These are phyloP conservation scores for Trimorus sp. DNA, from an alignment of 2,888 invertebrate genomes.

Conservation along the genomic window DNA sequence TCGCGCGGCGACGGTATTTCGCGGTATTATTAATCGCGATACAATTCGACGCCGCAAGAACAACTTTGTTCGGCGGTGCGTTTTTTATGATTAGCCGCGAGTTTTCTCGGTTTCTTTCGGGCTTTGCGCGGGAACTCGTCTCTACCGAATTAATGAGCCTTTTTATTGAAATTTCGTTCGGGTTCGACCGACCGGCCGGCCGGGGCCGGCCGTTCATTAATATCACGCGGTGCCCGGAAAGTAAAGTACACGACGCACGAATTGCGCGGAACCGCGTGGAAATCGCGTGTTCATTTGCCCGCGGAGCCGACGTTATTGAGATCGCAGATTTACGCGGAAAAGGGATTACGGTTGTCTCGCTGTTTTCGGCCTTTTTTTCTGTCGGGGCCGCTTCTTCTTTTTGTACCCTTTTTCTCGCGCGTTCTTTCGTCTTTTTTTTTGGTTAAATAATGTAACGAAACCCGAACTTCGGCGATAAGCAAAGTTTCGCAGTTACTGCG, in stretches of 20 bases:
- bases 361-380: too few species aligned
- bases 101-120: constrained; percentile 5
- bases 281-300: constrained; percentile 24
- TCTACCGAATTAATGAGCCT: constrained; percentile 42
- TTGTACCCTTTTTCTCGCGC: neutral
- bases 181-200: constrained; percentile 24
- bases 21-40: constrained; percentile 59
- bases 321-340: too few species aligned
- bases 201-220: constrained; percentile 35
- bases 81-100: neutral
- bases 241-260: constrained; percentile 12
- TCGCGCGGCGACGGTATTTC: constrained; percentile 48
- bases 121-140: constrained; percentile 14
- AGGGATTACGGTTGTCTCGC: too few species aligned
- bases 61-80: neutral
- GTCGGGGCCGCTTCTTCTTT: too few species aligned
- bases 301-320: too few species aligned
- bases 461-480: neutral
- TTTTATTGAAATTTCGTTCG: constrained; percentile 46
- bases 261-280: constrained; percentile 15
- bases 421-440: too few species aligned
- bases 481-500: constrained; percentile 41
- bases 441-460: too few species aligned
- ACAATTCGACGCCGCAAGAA: constrained; percentile 41
- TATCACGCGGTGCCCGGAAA: neutral